A percentile compares a stretch with the other conserved stretches of the same genome.
Evolutionary conservation across 1,140 invertebrate genomes (phyloP).

Genomic region (Cepaea nemoralis): DNA sequence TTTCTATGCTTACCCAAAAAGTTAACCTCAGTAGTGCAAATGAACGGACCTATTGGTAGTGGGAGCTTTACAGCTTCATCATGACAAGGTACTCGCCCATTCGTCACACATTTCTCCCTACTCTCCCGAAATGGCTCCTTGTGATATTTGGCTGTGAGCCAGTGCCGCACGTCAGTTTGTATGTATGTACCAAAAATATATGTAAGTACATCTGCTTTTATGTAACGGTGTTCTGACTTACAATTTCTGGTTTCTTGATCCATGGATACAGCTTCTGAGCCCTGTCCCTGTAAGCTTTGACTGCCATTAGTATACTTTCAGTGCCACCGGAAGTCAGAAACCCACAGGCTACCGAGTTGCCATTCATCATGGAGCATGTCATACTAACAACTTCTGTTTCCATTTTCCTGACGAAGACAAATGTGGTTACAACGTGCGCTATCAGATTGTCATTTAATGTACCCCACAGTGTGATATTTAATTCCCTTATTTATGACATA

Average conservation of each 20-base stretch:
- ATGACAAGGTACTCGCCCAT: too few species aligned
- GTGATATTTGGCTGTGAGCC: too few species aligned
- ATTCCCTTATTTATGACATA: background rate
- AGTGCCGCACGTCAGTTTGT: background rate
- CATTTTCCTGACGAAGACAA: slow-evolving; percentile 57
- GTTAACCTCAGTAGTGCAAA: too few species aligned
- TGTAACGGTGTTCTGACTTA: too few species aligned
- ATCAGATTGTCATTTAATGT: background rate
- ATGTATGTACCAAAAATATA: background rate
- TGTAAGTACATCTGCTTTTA: too few species aligned
- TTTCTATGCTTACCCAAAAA: too few species aligned
- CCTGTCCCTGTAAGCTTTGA: slow-evolving; percentile 84
- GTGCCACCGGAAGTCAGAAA: slow-evolving; percentile 97
- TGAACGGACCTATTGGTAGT: too few species aligned
- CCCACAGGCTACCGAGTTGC: slow-evolving; percentile 85
- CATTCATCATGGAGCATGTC: slow-evolving; percentile 87
- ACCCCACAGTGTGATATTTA: background rate
- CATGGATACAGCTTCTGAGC: slow-evolving; percentile 56
- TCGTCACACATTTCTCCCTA: too few species aligned
- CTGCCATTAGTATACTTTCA: slow-evolving; percentile 96
- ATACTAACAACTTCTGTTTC: slow-evolving; percentile 96
- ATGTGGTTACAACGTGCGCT: too few species aligned
- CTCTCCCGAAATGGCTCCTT: too few species aligned
- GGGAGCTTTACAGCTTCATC: too few species aligned
- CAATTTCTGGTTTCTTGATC: slow-evolving; percentile 88